These are phyloP conservation scores for Pheosia gnoma DNA, from an alignment of 2,888 invertebrate genomes.

Conservation along the genomic window DNA sequence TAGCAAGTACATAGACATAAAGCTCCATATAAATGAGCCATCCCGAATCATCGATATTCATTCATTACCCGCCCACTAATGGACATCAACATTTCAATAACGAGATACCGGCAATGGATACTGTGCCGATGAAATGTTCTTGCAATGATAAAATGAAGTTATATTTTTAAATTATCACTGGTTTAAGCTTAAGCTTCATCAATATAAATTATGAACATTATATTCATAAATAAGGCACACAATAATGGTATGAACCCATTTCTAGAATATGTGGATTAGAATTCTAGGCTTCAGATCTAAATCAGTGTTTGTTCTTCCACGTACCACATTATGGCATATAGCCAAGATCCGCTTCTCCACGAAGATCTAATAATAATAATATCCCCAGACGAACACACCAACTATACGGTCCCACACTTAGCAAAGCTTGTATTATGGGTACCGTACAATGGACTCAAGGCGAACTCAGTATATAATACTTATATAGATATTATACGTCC, in stretches of 20 bases:
- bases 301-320: not conserved
- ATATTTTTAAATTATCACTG: not conserved
- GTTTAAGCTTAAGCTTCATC: not conserved
- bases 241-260: not conserved
- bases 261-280: not conserved
- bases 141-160: too few relatives aligned
- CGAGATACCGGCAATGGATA: conserved; percentile 29
- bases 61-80: conserved; percentile 30
- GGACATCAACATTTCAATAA: conserved; percentile 36
- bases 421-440: too few relatives aligned
- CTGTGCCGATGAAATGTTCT: not conserved
- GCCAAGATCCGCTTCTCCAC: not conserved
- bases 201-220: not conserved
- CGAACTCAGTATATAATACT: too few relatives aligned
- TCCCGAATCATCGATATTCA: conserved; percentile 26
- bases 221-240: not conserved
- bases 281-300: not conserved
- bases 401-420: too few relatives aligned
- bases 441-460: too few relatives aligned
- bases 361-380: not conserved
- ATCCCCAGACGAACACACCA: too few relatives aligned
- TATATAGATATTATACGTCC: too few relatives aligned
- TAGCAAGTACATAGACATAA: not conserved
- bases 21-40: conserved; percentile 15
- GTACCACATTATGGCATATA: not conserved